Evolutionary conservation across 2,888 invertebrate genomes (phyloP), one percentile per base, ranked within the genome.

Genomic region (Agriotes lineatus): DNA sequence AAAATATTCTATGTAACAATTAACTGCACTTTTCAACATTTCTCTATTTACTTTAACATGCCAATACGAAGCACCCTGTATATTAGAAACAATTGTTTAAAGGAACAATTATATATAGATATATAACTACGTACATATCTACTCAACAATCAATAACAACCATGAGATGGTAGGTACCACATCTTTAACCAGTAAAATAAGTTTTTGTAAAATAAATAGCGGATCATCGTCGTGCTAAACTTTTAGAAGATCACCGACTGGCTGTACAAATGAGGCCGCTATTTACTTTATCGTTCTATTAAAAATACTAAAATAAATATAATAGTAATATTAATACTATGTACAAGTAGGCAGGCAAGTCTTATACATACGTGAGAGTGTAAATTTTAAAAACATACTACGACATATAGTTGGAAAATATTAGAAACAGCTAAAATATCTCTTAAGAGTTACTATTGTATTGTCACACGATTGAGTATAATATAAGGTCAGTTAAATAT

Each of bases 381-480:
- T 69, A 69, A 63, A 64, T 69, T 59, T 64, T 69, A 64, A 64
- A 69, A 69, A 64, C 64, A 59, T 54, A 59, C 59, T 39, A 52
- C 52, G 20, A 60, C 48, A 52, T 60, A 60, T 42, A 44, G 19
- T 54, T 54, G 54, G 66, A 52, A 67, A 60, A 48, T 61, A 58
- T 58, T 71, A 73, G 73, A 75, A 73, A 76, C 72, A 72, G 74
- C 69, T 71, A 76, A 74, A 74, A 74, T 72, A 71, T 72, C 35
- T 74, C 74, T 73, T 76, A 75, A 70, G 67, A 72, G 64, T 71
- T 69, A 67, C 70, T 78, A 78, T 78, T 78, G 82, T 83, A 83
- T 83, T 83, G 83, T 83, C 83, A 81, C 81, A 80, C 80, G 82
- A 81, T 83, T 82, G 82, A 82, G 82, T 82, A 82, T 77, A 76